A percentile compares a stretch with the other conserved stretches of the same genome.
phyloP scores from a whole-genome alignment of 2,888 invertebrate genomes.

The Troides oblongomaculatus region DNA sequence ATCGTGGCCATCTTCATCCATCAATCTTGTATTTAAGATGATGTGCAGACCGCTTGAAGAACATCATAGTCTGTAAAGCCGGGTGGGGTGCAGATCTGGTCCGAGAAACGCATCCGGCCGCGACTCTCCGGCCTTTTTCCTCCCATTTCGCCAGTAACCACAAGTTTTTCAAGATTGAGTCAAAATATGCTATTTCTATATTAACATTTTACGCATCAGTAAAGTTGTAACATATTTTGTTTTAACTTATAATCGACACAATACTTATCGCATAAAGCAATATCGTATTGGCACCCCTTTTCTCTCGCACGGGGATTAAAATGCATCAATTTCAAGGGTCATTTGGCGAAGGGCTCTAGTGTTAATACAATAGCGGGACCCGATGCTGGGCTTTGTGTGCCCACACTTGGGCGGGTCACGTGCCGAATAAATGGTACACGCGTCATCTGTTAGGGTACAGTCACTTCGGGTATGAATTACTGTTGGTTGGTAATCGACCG shows the following conservation, averaged over 20 bases:
- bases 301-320: slow-evolving; percentile 15
- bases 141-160: no score
- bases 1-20: no score
- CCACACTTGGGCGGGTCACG: slow-evolving; percentile 17
- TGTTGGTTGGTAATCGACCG: slow-evolving; percentile 18
- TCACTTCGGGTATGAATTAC: slow-evolving; percentile 12
- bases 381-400: slow-evolving; percentile 11
- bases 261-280: neutral
- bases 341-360: slow-evolving; percentile 17
- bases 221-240: no score
- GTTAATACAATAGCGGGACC: slow-evolving; percentile 15
- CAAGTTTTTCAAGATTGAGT: no score
- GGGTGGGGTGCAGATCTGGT: no score
- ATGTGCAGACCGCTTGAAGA: no score
- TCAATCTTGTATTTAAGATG: no score
- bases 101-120: no score
- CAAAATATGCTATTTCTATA: no score
- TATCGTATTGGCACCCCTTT: slow-evolving; percentile 14
- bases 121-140: no score
- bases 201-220: no score
- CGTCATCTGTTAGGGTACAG: slow-evolving; percentile 14
- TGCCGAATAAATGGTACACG: slow-evolving; percentile 7
- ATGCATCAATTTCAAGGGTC: slow-evolving; percentile 26
- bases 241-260: neutral
- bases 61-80: no score